These are phyloP conservation scores for Trissonchulus latispiculum DNA, from an alignment of 2,888 invertebrate species.

Conservation along the genomic window DNA sequence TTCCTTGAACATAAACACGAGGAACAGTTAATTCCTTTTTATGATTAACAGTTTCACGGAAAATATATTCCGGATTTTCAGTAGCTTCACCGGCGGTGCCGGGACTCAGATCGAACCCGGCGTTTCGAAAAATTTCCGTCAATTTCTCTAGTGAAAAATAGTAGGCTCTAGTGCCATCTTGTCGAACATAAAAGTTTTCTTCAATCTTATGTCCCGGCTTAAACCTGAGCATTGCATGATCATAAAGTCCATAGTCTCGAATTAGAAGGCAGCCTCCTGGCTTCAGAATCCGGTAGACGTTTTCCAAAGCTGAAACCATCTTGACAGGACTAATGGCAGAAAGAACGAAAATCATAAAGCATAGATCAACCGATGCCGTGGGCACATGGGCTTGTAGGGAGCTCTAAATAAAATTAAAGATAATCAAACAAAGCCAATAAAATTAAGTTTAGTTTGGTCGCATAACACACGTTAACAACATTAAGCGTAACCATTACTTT, in stretches of 20 bases:
- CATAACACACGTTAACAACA: too few relatives aligned
- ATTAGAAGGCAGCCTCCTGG: conserved; percentile 71
- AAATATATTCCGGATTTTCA: conserved; percentile 72
- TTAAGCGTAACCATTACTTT: too few relatives aligned
- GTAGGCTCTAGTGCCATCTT: conserved; percentile 78
- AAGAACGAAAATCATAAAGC: conserved; percentile 83
- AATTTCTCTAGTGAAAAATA: conserved; percentile 58
- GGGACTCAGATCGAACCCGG: conserved; percentile 60
- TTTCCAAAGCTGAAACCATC: conserved; percentile 54
- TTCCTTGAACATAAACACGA: conserved; percentile 82
- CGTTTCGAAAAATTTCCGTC: conserved; percentile 55
- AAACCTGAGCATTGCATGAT: conserved; percentile 90
- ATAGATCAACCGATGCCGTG: conserved; percentile 57
- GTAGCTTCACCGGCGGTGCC: too few relatives aligned
- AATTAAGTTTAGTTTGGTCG: too few relatives aligned
- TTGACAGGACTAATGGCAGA: conserved; percentile 84
- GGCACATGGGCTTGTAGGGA: conserved; percentile 52
- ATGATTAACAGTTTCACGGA: conserved; percentile 76
- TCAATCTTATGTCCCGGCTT: conserved; percentile 79
- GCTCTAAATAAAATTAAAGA: background rate
- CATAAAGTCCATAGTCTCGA: conserved; percentile 85
- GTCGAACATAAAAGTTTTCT: conserved; percentile 81
- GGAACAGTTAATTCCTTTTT: conserved; percentile 84
- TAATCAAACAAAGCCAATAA: too few relatives aligned
- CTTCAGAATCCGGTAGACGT: conserved; percentile 54